These are phyloP conservation scores for Noctua janthina DNA, from an alignment of 2,888 invertebrate species.

Conservation along the genomic window DNA sequence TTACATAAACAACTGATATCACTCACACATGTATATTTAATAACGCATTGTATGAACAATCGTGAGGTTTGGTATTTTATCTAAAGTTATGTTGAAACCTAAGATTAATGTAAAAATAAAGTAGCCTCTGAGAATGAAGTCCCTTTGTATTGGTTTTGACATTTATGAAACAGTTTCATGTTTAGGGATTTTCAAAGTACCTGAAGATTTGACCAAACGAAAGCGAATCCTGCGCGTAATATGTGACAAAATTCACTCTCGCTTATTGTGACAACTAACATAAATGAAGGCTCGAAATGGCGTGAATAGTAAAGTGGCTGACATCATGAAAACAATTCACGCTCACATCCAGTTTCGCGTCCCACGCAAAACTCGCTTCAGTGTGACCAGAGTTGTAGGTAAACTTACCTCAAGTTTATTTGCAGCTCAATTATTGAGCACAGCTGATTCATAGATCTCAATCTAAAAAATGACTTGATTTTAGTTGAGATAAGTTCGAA, in stretches of 20 bases:
- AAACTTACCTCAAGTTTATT: neutral
- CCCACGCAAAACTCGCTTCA: neutral
- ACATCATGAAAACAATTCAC: neutral
- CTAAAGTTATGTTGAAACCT: neutral
- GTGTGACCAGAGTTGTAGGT: neutral
- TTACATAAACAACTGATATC: slow-evolving; percentile 43
- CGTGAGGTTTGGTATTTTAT: neutral
- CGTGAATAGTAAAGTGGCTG: neutral
- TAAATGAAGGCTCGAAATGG: neutral
- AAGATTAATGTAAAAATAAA: slow-evolving; percentile 11
- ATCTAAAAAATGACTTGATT: neutral
- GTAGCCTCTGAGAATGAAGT: neutral
- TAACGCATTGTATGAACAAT: slow-evolving; percentile 4
- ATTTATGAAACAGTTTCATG: neutral
- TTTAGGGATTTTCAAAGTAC: neutral
- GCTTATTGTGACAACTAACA: neutral
- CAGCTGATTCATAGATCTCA: neutral
- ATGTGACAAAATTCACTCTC: neutral
- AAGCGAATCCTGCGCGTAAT: neutral
- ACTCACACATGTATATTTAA: slow-evolving; percentile 16
- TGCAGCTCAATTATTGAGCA: neutral
- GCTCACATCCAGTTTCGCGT: neutral
- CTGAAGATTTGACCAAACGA: neutral
- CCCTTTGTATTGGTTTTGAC: neutral
- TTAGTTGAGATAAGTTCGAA: neutral